Conservation (phyloP, 2,888 invertebrate species). For the Nesidiocoris tenuis region DNA sequence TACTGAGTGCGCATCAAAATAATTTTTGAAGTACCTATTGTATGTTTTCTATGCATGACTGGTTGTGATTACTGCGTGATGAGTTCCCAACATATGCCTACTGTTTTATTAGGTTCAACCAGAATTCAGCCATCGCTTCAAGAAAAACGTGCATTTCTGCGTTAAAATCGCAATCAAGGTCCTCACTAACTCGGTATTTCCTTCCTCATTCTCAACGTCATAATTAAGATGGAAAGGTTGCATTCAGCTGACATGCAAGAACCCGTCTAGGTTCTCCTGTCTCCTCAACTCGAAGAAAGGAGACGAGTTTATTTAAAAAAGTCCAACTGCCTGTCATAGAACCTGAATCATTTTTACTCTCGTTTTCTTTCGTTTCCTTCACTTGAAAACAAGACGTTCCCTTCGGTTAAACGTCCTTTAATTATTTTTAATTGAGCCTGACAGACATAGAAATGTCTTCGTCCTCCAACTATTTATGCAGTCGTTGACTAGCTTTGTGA, state of each 20-base stretch:
- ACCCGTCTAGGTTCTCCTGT: not conserved
- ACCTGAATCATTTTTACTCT: not conserved
- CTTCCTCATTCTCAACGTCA: not conserved
- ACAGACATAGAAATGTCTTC: constrained; percentile 26
- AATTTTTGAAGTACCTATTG: too few species aligned
- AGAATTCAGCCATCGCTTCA: too few species aligned
- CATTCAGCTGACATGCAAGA: not conserved
- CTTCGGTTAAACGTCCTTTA: constrained; percentile 37
- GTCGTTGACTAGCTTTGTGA: constrained; percentile 24
- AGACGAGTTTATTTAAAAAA: not conserved
- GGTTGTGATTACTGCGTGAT: too few species aligned
- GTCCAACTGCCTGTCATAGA: not conserved
- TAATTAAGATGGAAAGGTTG: not conserved
- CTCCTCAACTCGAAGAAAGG: not conserved
- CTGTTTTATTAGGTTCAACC: too few species aligned
- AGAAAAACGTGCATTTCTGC: too few species aligned
- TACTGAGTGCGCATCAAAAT: too few species aligned
- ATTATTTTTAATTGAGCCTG: constrained; percentile 41
- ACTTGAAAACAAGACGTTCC: constrained; percentile 7
- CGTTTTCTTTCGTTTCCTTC: not conserved
- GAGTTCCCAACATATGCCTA: too few species aligned
- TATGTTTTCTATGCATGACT: too few species aligned
- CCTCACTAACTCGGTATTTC: not conserved
- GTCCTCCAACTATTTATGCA: not conserved
- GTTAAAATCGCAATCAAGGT: not conserved